These are phyloP conservation scores for Drosophila flavopinicola DNA, from an alignment of 2,888 invertebrate genomes.

Conservation along the genomic window DNA sequence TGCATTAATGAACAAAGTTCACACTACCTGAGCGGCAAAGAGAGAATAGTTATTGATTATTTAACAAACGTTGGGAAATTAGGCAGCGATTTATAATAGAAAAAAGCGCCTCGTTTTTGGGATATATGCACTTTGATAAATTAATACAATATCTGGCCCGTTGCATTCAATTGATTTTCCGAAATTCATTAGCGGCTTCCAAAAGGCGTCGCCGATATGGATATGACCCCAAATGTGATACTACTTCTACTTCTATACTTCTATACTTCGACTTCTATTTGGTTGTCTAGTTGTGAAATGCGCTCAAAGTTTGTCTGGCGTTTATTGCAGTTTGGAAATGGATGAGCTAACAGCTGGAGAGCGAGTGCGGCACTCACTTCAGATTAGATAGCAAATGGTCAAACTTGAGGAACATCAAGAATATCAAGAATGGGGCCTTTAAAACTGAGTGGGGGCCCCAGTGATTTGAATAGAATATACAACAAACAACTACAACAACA, in stretches of 20 bases:
- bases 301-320: conserved; percentile 31
- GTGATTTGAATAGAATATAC: conserved; percentile 20
- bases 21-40: conserved; percentile 56
- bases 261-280: conserved; percentile 22
- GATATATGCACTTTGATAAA: conserved; percentile 70
- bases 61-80: conserved; percentile 73
- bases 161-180: conserved; percentile 72
- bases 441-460: not conserved
- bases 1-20: conserved; percentile 74
- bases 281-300: conserved; percentile 59
- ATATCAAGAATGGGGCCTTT: too few relatives aligned
- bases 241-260: conserved; percentile 23
- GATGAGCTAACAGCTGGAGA: conserved; percentile 77
- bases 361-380: conserved; percentile 69
- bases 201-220: conserved; percentile 59
- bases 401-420: conserved; percentile 41
- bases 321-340: conserved; percentile 74
- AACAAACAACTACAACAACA: conserved; percentile 18
- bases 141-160: conserved; percentile 72
- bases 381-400: conserved; percentile 74
- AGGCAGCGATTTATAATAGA: conserved; percentile 75
- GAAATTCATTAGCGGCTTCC: conserved; percentile 72
- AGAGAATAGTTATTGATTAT: conserved; percentile 69
- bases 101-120: conserved; percentile 46
- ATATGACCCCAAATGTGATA: conserved; percentile 31